These are phyloP conservation scores for Minunthozetes semirufus DNA, from an alignment of 2,888 invertebrate species.

Conservation along the genomic window DNA sequence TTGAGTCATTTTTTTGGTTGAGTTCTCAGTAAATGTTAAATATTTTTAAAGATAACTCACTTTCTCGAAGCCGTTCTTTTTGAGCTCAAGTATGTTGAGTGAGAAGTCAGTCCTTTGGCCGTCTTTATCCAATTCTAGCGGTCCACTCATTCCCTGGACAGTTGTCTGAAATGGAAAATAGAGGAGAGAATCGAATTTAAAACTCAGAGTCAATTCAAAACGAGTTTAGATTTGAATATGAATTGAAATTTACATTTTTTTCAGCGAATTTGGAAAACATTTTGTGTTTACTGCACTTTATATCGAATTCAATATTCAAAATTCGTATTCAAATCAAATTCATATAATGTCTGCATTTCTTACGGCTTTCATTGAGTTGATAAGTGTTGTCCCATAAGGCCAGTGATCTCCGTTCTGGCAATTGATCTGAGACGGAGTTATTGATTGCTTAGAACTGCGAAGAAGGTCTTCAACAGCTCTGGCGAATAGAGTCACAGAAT, in stretches of 20 bases:
- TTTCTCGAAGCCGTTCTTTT: slow-evolving; percentile 59
- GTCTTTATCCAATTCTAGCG: slow-evolving; percentile 85
- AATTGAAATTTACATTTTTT: neutral
- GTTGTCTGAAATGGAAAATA: slow-evolving; percentile 60
- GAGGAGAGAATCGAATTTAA: neutral
- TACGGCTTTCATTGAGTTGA: slow-evolving; percentile 93
- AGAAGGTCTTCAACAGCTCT: slow-evolving; percentile 46
- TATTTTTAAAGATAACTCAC: slow-evolving; percentile 27
- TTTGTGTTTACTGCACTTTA: too few species aligned
- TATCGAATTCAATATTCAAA: too few species aligned
- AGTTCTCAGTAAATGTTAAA: too few species aligned
- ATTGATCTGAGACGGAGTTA: neutral
- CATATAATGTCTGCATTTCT: neutral
- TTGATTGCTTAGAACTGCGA: slow-evolving; percentile 15
- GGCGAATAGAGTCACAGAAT: slow-evolving; percentile 50
- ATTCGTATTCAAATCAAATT: neutral
- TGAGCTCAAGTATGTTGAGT: slow-evolving; percentile 82
- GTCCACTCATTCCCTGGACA: slow-evolving; percentile 81
- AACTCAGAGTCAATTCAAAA: neutral
- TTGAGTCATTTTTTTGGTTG: too few species aligned
- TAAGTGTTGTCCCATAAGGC: slow-evolving; percentile 86
- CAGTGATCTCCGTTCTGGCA: slow-evolving; percentile 52
- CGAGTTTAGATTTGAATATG: neutral
- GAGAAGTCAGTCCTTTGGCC: slow-evolving; percentile 85
- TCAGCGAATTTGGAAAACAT: too few species aligned